Evolutionary conservation across 2,888 invertebrate species (phyloP).

Genomic region (Esperia sulphurella): DNA sequence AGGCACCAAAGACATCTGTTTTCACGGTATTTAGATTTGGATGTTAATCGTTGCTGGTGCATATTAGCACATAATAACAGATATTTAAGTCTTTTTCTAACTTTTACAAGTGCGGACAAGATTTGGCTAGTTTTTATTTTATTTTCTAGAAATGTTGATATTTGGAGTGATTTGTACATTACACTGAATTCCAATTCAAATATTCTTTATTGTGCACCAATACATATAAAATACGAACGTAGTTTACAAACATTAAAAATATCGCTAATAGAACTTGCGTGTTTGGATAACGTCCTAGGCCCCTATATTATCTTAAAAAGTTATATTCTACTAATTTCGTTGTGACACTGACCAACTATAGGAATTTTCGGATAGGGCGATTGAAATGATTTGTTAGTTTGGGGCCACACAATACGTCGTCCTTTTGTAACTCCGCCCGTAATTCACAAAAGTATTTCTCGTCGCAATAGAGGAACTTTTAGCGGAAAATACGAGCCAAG

Average conservation of each 20-base stretch:
- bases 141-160: no score
- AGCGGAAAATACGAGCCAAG: constrained; percentile 72
- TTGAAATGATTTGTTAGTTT: constrained; percentile 56
- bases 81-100: constrained; percentile 8
- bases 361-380: constrained; percentile 34
- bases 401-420: constrained; percentile 48
- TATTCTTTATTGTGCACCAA: no score
- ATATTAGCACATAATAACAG: constrained; percentile 7
- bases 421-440: constrained; percentile 64
- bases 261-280: no score
- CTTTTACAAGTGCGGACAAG: no score
- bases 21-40: constrained; percentile 4
- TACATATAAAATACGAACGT: no score
- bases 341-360: constrained; percentile 34
- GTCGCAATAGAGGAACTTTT: constrained; percentile 65
- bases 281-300: no score
- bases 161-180: no score
- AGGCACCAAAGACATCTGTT: background rate
- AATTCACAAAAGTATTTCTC: constrained; percentile 69
- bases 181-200: no score
- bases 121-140: no score
- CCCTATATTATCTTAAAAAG: no score
- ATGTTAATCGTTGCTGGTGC: constrained; percentile 1
- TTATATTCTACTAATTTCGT: constrained; percentile 24
- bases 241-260: no score